Base-by-base conservation (phyloP, 2,113 vertebrate species). In the Proterorhinus semilunaris region DNA sequence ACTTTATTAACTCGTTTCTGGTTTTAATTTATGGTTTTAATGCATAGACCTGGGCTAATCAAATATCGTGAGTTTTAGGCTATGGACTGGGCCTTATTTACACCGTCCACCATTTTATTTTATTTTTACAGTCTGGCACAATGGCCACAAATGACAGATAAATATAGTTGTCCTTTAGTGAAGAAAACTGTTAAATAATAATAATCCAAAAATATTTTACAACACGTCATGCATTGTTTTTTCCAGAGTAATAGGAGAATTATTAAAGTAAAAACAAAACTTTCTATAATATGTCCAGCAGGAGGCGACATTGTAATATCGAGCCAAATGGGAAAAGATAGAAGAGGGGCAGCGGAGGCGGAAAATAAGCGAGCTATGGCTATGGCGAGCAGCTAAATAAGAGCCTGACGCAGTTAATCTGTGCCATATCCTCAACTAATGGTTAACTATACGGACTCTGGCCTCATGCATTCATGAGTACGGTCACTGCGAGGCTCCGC, bases 361-460 rank as follows among this genome's bases (percentile, higher is more conserved):
- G 27, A 27, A 43, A 65, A 48, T 53, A 52, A 49, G 58, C 21
- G 21, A 21, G 21, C 21, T 21, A 21, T 21, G 21, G 21, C 21
- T 1, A 21, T 21, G 21, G 21, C 21, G 10, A 27, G 1, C 10
- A 10, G 47, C 1, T 9, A 27, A 66, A 7, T 59, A 69, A 42
- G 44, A 5, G 70, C 57, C 76, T 82, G 84, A 83, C 83, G 81
- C 83, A 86, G 81, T 81, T 79, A 13, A 17, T 6, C 0, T 8
- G 6, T 0, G n/a, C 47, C 13, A 3, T 6, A 4, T 67, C 27
- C 27, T 3, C 27, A 59, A 66, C 71, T 84, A 87, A 86, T 79
- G 77, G 68, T 83, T 81, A 83, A 72, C 82, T 71, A 58, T 68
- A 10, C 81, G 86, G 84, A 87, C 84, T 87, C 88, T 90, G 50